Evolutionary conservation across 2,113 vertebrate species (phyloP).

Genomic region (Sterrhoptilus dennistouni): DNA sequence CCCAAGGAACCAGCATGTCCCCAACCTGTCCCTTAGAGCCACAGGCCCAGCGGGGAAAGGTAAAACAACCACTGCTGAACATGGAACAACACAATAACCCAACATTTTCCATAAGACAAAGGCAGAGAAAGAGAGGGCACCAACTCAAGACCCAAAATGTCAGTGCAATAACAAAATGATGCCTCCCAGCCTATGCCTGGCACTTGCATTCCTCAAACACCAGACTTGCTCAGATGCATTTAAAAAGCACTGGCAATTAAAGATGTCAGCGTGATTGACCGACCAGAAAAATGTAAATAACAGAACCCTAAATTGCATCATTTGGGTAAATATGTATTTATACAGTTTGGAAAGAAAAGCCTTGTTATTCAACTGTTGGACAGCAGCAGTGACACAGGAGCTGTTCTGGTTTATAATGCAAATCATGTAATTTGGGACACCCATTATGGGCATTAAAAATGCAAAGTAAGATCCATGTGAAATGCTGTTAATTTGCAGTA

Average conservation of each 20-base stretch:
- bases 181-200: neutral
- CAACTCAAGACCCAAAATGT: neutral
- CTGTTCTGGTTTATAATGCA: constrained; percentile 68
- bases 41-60: fast-evolving
- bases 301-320: constrained; percentile 26
- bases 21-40: fast-evolving
- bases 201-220: neutral
- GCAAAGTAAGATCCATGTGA: constrained; percentile 66
- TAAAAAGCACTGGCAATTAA: neutral
- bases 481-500: constrained; percentile 65
- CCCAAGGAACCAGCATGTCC: neutral
- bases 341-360: constrained; percentile 63
- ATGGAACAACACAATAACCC: neutral
- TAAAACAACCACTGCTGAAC: neutral
- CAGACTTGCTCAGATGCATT: neutral
- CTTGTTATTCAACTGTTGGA: constrained; percentile 57
- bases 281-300: constrained; percentile 30
- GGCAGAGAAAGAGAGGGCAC: neutral
- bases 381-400: constrained; percentile 52
- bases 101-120: neutral
- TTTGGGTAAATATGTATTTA: constrained; percentile 62
- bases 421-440: constrained; percentile 70
- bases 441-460: constrained; percentile 71
- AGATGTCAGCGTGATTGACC: neutral
- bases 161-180: neutral